Base-by-base conservation (phyloP, 2,888 invertebrate genomes). In the Brenthis ino region DNA sequence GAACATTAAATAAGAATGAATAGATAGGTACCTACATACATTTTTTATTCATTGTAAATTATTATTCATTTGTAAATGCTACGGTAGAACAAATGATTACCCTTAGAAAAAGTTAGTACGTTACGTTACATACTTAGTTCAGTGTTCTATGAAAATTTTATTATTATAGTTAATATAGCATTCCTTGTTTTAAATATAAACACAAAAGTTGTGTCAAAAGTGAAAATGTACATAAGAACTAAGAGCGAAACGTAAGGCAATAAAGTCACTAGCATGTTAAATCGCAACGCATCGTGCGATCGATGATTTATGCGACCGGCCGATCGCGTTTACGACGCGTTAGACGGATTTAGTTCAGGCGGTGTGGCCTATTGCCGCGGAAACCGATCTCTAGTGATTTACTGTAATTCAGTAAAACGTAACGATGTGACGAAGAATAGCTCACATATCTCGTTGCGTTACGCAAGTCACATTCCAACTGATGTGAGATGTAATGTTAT, bases 241-340 rank as follows among this genome's bases (percentile, higher is more conserved):
- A 82, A 87, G 80, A 80, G 80, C 83, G 81, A 80, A 85, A 81
- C 80, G 82, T 82, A 83, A 81, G 78, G 75, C 80, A 80, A 82
- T 87, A 73, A 75, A 75, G 72, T 67, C 79, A 77, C 77, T 77
- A 79, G 82, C 83, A 80, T 83, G 82, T 72, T 80, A 78, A 86
- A 89, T 86, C 82, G 87, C 84, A 83, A 79, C 81, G 82, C 81
- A 85, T 88, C 87, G 85, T 84, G 79, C 82, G 85, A 85, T 87
- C 81, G 81, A 82, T 88, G 88, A 88, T 88, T 89, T 89, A 88
- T 82, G 84, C 80, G 80, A 80, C 80, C 85, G 84, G 80, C 83
- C 86, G 85, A 81, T 84, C 77, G 76, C 79, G 82, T 88, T 88
- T 87, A 88, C 85, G 86, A 85, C 73, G 74, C 73, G 76, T 79